Base-by-base conservation (phyloP, 1,140 invertebrate genomes). In the Lerema accius region DNA sequence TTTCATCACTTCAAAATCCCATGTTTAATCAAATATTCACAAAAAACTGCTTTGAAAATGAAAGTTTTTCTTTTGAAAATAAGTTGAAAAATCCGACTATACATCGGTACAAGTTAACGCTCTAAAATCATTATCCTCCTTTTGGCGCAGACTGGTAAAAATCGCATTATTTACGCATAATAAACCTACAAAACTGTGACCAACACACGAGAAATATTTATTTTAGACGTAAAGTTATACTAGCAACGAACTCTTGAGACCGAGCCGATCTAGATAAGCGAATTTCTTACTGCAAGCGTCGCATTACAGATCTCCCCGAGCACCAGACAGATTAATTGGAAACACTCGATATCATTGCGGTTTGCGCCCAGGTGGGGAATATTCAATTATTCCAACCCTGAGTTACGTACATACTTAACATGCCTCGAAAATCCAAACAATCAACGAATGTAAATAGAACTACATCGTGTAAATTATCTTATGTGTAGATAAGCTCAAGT, bases 331-430 rank as follows among this genome's bases (percentile, higher is more conserved):
- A 66, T 76, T 79, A 83, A 84, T 81, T 81, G 76, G 71, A 76
- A 78, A 76, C 71, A 76, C 66, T 67, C 65, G 69, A 75, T 66
- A 78, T 71, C 67, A 65, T 67, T 77, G 68, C 51, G 63, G 70
- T 53, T 45, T 60, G 65, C 67, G 65, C 75, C 67, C 71, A 78
- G 72, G 75, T 79, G 66, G 68, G 59, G 62, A 69, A 63, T 73
- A 80, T 80, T 84, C 75, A 78, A 86, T 88, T 78, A 82, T 80
- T 76, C 65, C 49, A 28, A 67, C 63, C 48, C 55, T 49, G 53
- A 66, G 76, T 73, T 78, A 73, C 63, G 65, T 69, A 68, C 35
- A 51, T 46, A 55, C 48, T 67, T 49, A 73, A 69, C 59, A 61
- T 39, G 28, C 68, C 62, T 69, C 56, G 49, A 69, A 73, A 78